Evolutionary conservation across 2,797 vertebrate genomes (phyloP), one percentile per base, ranked within the genome.

Genomic region (Hydrocynus forskahlii): DNA sequence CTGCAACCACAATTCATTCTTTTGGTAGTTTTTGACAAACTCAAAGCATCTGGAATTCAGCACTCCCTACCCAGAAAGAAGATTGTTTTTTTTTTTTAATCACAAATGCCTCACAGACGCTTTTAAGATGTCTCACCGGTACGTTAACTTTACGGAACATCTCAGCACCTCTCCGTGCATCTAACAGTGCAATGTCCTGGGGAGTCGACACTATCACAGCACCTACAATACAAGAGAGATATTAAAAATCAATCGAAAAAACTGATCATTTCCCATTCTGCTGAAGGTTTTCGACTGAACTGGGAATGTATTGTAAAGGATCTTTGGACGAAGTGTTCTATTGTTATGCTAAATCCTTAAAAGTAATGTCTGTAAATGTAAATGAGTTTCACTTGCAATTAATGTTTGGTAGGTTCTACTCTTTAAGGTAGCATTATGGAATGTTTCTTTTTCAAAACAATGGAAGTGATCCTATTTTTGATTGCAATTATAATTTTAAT

Each of bases 71-170:
- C 7, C 14, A 38, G 40, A 29, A 48, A 78, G 38, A 35, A 43
- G 40, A n/a, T 29, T 29, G n/a, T 29, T 29, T 29, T 29, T 29
- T 10, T 40, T 50, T 60, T 45, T 35, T 54, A 40, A 76, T 62
- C 52, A 52, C 40, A 80, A 59, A 48, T 71, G 25, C 0, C 12
- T 57, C 55, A 59, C 62, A 78, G 59, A 73, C 23, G 69, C 13
- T 78, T 73, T 66, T 35, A 40, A 75, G 12, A 17, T 21, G 13
- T 62, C 86, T 91, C 89, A 95, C 98, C 88, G 97, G 98, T 52
- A 99, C 97, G 0, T 96, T 91, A 71, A 99, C 96, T 92, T 97
- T 99, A 69, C 92, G 94, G 91, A 99, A 99, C 98, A 99, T 99
- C 94, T 99, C 97, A 0, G 96, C 95, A 86, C 97, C 97, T 92